phyloP scores from a whole-genome alignment of 2,888 invertebrate species.

The Pseudococcus jackbeardsleyi region DNA sequence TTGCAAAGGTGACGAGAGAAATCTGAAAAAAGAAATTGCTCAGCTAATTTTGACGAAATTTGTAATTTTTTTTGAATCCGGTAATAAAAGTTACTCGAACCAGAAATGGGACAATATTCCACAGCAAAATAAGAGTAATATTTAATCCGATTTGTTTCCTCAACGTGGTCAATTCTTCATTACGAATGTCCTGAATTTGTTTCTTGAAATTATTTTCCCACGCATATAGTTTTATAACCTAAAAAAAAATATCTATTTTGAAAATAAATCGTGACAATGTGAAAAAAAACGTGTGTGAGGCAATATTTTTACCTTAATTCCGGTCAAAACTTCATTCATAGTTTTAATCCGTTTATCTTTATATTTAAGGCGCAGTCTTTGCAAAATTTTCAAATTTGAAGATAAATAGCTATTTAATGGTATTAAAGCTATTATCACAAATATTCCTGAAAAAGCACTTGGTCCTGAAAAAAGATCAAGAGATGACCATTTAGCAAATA shows the following conservation, averaged over 20 bases:
- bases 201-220: constrained; percentile 76
- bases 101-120: constrained; percentile 39
- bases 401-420: constrained; percentile 72
- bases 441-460: constrained; percentile 75
- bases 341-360: constrained; percentile 74
- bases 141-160: constrained; percentile 11
- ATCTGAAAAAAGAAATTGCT: constrained; percentile 69
- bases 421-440: constrained; percentile 72
- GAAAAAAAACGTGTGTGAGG: background rate
- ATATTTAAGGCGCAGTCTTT: constrained; percentile 68
- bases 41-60: background rate
- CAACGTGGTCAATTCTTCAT: background rate
- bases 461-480: constrained; percentile 70
- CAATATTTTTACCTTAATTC: constrained; percentile 66
- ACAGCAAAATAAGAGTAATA: constrained; percentile 17
- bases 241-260: constrained; percentile 51
- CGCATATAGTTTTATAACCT: constrained; percentile 76
- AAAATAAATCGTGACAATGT: background rate
- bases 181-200: constrained; percentile 72
- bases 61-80: background rate
- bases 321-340: constrained; percentile 68
- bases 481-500: background rate
- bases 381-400: constrained; percentile 71
- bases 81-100: background rate
- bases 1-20: constrained; percentile 87